Evolutionary conservation across 1,140 invertebrate genomes (phyloP), one percentile per base, ranked within the genome.

Genomic region (Drosophila erecta): DNA sequence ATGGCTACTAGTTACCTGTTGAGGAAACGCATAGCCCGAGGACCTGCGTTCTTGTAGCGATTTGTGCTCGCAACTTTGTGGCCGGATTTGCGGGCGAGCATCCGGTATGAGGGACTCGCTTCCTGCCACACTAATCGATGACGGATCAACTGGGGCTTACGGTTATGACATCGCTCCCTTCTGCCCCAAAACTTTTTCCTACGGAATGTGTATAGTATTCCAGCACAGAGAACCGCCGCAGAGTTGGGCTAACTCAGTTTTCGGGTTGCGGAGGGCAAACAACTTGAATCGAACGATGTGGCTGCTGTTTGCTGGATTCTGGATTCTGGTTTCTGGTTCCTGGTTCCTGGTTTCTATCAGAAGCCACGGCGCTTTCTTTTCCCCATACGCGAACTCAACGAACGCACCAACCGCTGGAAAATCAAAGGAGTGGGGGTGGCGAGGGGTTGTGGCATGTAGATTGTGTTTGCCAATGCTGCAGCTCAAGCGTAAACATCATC

Each of bases 401-500:
- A 84, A 80, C 73, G 76, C 77, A 85, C 64, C 46, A 66, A 62
- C 49, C 43, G 58, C 3, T 20, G 46, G 33, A 59, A 47, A 53
- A 50, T 27, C 50, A 44, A 20, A 20, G 50, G 38, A 35, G 60
- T 41, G 64, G 40, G 30, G 20, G 12, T 14, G 11, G 3, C 27
- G 15, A 33, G 43, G 49, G 20, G 35, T 15, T 55, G 59, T 33
- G 71, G 22, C 49, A 62, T 56, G 71, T 38, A 77, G 54, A 54
- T 64, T 65, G 61, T 67, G 67, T 72, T 65, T 72, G 77, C 49
- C 50, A 62, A 47, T 44, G 71, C 58, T 87, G 79, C 84, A 86
- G 75, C 84, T 87, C 75, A 79, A 86, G 65, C 83, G 83, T 87
- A 87, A 86, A 87, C 83, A 87, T 87, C 81, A 87, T 81, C 74